These are phyloP conservation scores for Helicolenus hilgendorfi DNA, from an alignment of 2,797 vertebrate genomes.

Conservation along the genomic window DNA sequence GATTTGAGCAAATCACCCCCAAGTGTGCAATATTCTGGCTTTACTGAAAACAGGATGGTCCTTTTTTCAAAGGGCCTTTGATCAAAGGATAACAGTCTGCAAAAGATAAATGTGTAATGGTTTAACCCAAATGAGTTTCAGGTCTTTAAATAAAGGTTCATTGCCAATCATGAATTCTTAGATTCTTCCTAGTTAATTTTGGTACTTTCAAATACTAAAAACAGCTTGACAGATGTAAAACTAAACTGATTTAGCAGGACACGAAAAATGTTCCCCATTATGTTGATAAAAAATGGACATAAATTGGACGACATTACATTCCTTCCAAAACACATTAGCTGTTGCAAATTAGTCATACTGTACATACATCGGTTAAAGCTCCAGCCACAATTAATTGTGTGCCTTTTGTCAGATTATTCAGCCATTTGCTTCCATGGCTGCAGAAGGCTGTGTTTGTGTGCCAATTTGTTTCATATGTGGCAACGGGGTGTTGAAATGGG, in stretches of 20 bases:
- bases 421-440: no score
- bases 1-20: conserved; percentile 35
- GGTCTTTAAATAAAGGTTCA: background rate
- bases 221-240: background rate
- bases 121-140: background rate
- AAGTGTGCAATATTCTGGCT: conserved; percentile 5
- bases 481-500: no score
- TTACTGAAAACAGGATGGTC: background rate
- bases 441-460: no score
- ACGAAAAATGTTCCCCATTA: background rate
- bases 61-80: background rate
- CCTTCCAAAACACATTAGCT: background rate
- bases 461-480: no score
- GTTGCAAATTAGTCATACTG: background rate
- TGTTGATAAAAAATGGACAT: background rate
- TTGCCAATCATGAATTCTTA: background rate
- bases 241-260: background rate
- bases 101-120: background rate
- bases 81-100: background rate
- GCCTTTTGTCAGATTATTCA: background rate
- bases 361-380: background rate
- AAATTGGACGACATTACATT: background rate
- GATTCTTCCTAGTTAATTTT: background rate
- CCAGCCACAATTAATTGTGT: background rate
- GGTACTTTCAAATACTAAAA: background rate